Evolutionary conservation across 1,140 invertebrate genomes (phyloP), one percentile per base, ranked within the genome.

Genomic region (Mercenaria mercenaria): DNA sequence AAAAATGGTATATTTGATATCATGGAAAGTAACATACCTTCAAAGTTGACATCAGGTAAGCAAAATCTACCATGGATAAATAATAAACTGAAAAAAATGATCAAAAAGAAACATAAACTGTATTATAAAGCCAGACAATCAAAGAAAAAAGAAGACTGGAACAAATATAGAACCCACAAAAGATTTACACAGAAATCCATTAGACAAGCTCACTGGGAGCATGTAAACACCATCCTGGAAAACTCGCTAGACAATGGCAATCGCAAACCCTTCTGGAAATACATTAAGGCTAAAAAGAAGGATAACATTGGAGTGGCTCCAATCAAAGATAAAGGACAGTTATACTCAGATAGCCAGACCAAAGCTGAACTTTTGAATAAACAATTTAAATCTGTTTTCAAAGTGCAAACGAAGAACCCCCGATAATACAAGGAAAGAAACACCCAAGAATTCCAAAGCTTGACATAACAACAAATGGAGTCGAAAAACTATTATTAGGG

Each of bases 191-290:
- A 11, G 67, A 72, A 34, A 20, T 80, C 10, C 52, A 90, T 4
- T 81, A 43, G 76, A 81, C n/a, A n/a, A n/a, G n/a, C 90, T 39
- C 76, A 92, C 50, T 91, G 82, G 76, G 37, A 50, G 1, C 88
- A 89, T 61, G 61, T 92, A 20, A 92, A 86, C 50, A 37, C 34
- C 8, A 74, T 47, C 39, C 88, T 88, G n/a, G n/a, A n/a, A 18
- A 41, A 10, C 77, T 81, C 56, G 90, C 79, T 39, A 56, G 89
- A 20, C 20, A 67, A 50, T 50, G 43, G 0, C 86, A 91, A 90
- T 90, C 88, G 83, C 26, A 92, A 90, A 76, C 87, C 87, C 1
- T 92, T 92, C 80, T 92, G 91, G 82, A 91, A 77, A 4, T 92
- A 89, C 43, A 64, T 84, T 0, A 92, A 91, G 50, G 47, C n/a